A percentile compares a stretch with the other conserved stretches of the same genome.
phyloP scores from a whole-genome alignment of 1,140 invertebrate genomes.

The Rhizoglyphus robini region DNA sequence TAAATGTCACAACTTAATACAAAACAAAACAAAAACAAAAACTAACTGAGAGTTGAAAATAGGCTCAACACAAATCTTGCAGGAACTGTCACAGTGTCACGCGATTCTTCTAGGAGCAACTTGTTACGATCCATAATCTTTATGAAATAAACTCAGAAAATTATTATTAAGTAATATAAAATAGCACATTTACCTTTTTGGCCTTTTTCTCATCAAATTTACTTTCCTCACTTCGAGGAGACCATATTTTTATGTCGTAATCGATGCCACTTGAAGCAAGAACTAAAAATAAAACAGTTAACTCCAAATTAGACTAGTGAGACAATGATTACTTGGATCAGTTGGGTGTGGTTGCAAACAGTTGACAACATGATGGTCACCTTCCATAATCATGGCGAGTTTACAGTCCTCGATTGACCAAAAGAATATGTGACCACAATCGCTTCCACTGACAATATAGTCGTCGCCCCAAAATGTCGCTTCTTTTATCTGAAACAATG shows the following conservation, averaged over 20 bases:
- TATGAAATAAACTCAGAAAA: neutral
- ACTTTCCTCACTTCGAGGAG: conserved; percentile 45
- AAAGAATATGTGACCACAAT: conserved; percentile 85
- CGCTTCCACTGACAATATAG: conserved; percentile 80
- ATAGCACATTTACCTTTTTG: conserved; percentile 46
- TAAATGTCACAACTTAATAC: neutral
- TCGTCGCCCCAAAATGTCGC: conserved; percentile 79
- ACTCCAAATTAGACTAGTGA: conserved; percentile 2
- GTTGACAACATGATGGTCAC: conserved; percentile 74
- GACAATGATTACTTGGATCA: conserved; percentile 41
- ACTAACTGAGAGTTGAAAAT: conserved; percentile 61
- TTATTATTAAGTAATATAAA: neutral
- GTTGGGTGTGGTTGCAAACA: conserved; percentile 69
- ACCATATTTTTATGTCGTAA: conserved; percentile 76
- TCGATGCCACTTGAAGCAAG: conserved; percentile 77
- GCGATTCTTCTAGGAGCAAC: conserved; percentile 72
- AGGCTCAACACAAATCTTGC: conserved; percentile 76
- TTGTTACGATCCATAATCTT: conserved; percentile 68
- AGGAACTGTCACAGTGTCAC: conserved; percentile 75
- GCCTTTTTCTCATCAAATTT: conserved; percentile 52
- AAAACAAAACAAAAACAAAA: neutral
- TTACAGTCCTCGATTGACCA: conserved; percentile 79
- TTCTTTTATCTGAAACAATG: conserved; percentile 64
- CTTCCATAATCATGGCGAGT: conserved; percentile 61
- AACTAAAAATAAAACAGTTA: conserved; percentile 34